Percentiles rank a stretch among this genome's conserved stretches.
phyloP scores from a whole-genome alignment of 2,888 invertebrate species.

The Lithophane ornitopus region DNA sequence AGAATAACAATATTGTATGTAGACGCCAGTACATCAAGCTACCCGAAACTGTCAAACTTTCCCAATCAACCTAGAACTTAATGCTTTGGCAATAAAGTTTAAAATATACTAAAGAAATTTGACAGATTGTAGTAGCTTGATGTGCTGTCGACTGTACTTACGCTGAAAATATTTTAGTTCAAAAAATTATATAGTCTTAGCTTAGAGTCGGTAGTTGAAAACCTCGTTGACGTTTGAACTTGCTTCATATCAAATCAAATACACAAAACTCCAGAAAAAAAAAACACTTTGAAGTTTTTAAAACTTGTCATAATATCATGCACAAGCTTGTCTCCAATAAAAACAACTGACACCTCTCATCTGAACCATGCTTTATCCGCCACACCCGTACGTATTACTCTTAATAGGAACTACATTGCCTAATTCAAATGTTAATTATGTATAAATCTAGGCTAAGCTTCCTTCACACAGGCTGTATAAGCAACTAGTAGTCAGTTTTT shows the following conservation, averaged over 20 bases:
- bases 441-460: slow-evolving; percentile 81
- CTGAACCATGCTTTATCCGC: slow-evolving; percentile 49
- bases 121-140: too few species aligned
- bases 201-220: background rate
- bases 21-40: too few species aligned
- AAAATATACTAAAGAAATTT: too few species aligned
- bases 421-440: slow-evolving; percentile 84
- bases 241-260: background rate
- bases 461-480: slow-evolving; percentile 75
- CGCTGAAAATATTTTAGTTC: background rate
- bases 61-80: too few species aligned
- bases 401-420: slow-evolving; percentile 78
- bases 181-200: too few species aligned
- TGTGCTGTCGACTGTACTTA: too few species aligned
- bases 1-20: background rate
- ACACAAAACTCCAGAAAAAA: background rate
- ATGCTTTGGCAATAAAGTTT: too few species aligned
- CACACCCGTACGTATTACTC: slow-evolving; percentile 63
- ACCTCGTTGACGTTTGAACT: background rate
- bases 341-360: slow-evolving; percentile 23
- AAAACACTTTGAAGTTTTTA: background rate
- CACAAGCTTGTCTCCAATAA: background rate
- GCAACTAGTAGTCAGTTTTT: slow-evolving; percentile 68
- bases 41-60: too few species aligned
- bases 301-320: background rate